Evolutionary conservation across 2,888 invertebrate genomes (phyloP).

Genomic region (Ophion obscuratus): DNA sequence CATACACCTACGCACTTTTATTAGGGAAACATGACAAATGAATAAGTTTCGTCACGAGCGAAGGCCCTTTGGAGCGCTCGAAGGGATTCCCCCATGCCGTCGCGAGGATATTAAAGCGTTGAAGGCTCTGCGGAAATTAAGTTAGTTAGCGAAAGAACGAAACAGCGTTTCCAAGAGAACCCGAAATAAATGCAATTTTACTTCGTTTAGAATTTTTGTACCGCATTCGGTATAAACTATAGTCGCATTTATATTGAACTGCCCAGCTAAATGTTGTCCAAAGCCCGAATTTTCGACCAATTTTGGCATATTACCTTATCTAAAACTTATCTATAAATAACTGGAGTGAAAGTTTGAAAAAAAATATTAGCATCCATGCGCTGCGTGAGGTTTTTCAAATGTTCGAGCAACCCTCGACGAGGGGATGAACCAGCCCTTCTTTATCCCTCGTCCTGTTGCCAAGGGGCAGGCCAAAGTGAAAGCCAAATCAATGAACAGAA

Average conservation of each 20-base stretch:
- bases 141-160: not conserved
- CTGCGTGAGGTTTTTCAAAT: not conserved
- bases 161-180: not conserved
- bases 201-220: not conserved
- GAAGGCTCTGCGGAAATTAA: too few relatives aligned
- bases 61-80: slow-evolving; percentile 72
- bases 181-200: not conserved
- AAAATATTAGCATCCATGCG: not conserved
- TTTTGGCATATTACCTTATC: too few relatives aligned
- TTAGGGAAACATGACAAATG: slow-evolving; percentile 81
- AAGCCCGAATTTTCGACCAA: too few relatives aligned
- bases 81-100: slow-evolving; percentile 42
- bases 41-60: slow-evolving; percentile 72
- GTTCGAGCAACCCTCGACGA: not conserved
- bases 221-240: too few relatives aligned
- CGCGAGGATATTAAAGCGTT: not conserved
- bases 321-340: too few relatives aligned
- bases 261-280: too few relatives aligned
- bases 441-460: slow-evolving; percentile 48
- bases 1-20: slow-evolving; percentile 84
- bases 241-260: too few relatives aligned
- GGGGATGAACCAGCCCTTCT: slow-evolving; percentile 44
- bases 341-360: too few relatives aligned
- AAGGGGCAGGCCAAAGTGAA: slow-evolving; percentile 75
- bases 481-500: slow-evolving; percentile 73